Conservation (phyloP, 1,140 invertebrate species). For the Drosophila kurseongensis region DNA sequence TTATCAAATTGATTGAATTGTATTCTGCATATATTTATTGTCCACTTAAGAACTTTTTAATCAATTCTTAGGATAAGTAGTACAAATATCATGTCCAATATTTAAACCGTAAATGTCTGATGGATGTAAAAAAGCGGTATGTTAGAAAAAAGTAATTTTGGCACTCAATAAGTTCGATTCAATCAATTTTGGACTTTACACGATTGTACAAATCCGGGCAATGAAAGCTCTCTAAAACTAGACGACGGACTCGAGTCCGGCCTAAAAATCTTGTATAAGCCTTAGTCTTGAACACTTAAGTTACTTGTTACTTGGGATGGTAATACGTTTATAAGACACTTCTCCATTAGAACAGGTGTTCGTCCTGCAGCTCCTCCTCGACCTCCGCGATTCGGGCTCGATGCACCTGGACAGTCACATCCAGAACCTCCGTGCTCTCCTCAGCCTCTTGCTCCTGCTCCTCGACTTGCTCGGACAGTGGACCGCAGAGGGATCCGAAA, state of each 20-base stretch:
- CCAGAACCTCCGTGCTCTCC: slow-evolving; percentile 15
- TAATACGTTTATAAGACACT: slow-evolving; percentile 68
- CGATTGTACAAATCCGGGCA: slow-evolving; percentile 38
- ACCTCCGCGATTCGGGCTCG: background rate
- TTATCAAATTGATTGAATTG: slow-evolving; percentile 14
- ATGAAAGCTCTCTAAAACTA: slow-evolving; percentile 40
- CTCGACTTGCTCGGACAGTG: slow-evolving; percentile 58
- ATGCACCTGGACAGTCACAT: slow-evolving; percentile 47
- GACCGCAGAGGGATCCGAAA: slow-evolving; percentile 71
- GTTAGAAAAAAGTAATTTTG: slow-evolving; percentile 17
- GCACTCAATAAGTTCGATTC: slow-evolving; percentile 46
- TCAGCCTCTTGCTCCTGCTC: slow-evolving; percentile 26
- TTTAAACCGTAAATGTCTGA: slow-evolving; percentile 16
- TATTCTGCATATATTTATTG: slow-evolving; percentile 60
- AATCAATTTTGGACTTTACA: slow-evolving; percentile 50
- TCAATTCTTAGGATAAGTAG: slow-evolving; percentile 35
- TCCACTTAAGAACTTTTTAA: slow-evolving; percentile 57
- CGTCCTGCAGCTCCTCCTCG: slow-evolving; percentile 35
- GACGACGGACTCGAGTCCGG: slow-evolving; percentile 43
- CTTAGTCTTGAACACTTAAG: slow-evolving; percentile 55
- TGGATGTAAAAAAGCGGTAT: slow-evolving; percentile 33
- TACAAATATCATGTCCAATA: slow-evolving; percentile 30
- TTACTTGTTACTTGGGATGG: slow-evolving; percentile 26
- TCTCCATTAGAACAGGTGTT: slow-evolving; percentile 60
- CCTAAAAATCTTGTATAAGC: slow-evolving; percentile 29